Percentiles rank a stretch among this genome's conserved stretches.
These are phyloP conservation scores for Protodeltote pygarga DNA, from an alignment of 2,888 invertebrate genomes.

Conservation along the genomic window DNA sequence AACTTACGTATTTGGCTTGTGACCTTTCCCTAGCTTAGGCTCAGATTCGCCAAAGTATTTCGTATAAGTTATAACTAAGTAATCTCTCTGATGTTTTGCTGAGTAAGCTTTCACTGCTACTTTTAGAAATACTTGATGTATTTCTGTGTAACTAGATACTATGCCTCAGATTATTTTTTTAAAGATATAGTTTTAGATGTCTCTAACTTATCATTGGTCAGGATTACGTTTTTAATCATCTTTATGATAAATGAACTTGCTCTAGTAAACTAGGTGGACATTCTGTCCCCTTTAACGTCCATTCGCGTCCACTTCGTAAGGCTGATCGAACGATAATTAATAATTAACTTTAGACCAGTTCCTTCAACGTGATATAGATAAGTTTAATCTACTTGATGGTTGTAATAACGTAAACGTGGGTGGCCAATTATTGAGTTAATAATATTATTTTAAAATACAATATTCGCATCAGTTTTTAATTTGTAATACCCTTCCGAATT, in stretches of 20 bases:
- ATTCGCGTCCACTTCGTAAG: not conserved
- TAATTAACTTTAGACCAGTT: not conserved
- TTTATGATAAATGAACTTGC: too few species aligned
- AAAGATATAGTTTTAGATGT: too few species aligned
- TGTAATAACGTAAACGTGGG: not conserved
- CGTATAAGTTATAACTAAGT: constrained; percentile 16
- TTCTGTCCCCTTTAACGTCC: too few species aligned
- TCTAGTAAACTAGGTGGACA: too few species aligned
- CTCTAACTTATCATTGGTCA: too few species aligned
- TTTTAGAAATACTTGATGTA: constrained; percentile 10
- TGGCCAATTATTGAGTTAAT: not conserved
- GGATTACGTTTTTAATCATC: too few species aligned
- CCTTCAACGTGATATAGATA: too few species aligned
- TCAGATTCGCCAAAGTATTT: constrained; percentile 8
- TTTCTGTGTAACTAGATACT: too few species aligned
- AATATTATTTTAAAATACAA: too few species aligned
- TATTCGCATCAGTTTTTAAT: too few species aligned
- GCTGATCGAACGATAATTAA: not conserved
- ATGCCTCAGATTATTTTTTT: too few species aligned
- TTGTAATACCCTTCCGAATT: too few species aligned
- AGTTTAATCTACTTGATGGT: not conserved
- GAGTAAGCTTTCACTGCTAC: not conserved
- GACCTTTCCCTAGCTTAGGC: constrained; percentile 17
- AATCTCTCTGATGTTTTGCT: constrained; percentile 3
- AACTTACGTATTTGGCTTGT: constrained; percentile 7